Conservation (phyloP, 2,888 invertebrate species). For the Diaphora mendica region DNA sequence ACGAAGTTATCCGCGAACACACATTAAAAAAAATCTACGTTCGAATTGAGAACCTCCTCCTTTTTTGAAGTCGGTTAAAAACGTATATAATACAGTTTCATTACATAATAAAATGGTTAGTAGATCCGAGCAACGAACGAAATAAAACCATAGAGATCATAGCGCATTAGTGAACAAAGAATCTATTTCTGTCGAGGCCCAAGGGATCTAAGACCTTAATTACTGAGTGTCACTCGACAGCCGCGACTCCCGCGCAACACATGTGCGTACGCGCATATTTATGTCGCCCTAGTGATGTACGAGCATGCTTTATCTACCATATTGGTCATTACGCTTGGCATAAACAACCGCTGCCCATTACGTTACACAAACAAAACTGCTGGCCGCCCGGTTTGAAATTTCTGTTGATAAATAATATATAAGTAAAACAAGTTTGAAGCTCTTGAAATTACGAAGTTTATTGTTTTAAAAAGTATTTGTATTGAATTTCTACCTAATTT, state of each 20-base stretch:
- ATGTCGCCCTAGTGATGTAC: slow-evolving; percentile 30
- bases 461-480: background rate
- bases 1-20: no score
- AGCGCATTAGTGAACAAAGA: slow-evolving; percentile 58
- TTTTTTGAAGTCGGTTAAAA: no score
- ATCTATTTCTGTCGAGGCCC: slow-evolving; percentile 65
- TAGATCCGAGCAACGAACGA: slow-evolving; percentile 28
- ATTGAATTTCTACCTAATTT: background rate
- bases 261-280: slow-evolving; percentile 43
- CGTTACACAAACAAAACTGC: slow-evolving; percentile 10
- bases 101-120: slow-evolving; percentile 21
- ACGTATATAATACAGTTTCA: no score
- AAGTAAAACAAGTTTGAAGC: slow-evolving; percentile 1
- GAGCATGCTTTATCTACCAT: slow-evolving; percentile 27
- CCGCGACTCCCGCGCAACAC: slow-evolving; percentile 61
- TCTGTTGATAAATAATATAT: slow-evolving; percentile 17
- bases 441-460: slow-evolving; percentile 14
- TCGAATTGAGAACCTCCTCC: no score
- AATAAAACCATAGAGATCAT: slow-evolving; percentile 38
- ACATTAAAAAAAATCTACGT: no score
- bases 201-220: slow-evolving; percentile 67
- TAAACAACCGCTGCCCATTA: slow-evolving; percentile 21
- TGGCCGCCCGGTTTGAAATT: slow-evolving; percentile 17
- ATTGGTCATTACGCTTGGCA: slow-evolving; percentile 25
- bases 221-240: slow-evolving; percentile 63